Percentiles rank a stretch among this genome's conserved stretches.
Conservation (phyloP, 2,888 invertebrate species). For the Apodemia hepburni region DNA sequence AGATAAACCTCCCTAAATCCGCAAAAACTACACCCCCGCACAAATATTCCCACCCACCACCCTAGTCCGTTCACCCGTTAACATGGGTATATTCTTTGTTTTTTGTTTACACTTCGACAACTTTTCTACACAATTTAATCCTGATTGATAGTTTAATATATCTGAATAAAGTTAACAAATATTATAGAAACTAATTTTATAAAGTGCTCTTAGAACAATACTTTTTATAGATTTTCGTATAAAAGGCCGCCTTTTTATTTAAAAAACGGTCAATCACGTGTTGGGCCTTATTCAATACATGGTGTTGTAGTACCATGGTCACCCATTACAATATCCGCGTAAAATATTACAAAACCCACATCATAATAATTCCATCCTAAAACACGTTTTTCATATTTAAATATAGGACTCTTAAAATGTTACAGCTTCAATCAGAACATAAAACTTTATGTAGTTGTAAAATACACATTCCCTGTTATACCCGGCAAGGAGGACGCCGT, state of each 20-base stretch:
- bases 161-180: neutral
- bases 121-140: conserved; percentile 9
- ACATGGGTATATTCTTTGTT: neutral
- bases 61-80: neutral
- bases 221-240: no score
- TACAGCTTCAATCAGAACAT: neutral
- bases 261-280: no score
- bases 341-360: no score
- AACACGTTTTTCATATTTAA: neutral
- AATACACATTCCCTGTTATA: neutral
- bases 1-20: conserved; percentile 6
- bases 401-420: neutral
- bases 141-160: neutral
- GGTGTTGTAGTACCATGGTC: no score
- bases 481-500: neutral
- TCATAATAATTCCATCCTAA: no score
- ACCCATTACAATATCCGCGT: no score
- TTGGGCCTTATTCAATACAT: no score
- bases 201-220: neutral
- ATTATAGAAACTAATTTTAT: neutral
- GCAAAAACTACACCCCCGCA: neutral
- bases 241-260: no score
- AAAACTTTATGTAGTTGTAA: neutral
- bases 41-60: neutral
- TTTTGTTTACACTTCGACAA: conserved; percentile 7